Conservation (phyloP, 2,888 invertebrate species). For the Eulithis testata region DNA sequence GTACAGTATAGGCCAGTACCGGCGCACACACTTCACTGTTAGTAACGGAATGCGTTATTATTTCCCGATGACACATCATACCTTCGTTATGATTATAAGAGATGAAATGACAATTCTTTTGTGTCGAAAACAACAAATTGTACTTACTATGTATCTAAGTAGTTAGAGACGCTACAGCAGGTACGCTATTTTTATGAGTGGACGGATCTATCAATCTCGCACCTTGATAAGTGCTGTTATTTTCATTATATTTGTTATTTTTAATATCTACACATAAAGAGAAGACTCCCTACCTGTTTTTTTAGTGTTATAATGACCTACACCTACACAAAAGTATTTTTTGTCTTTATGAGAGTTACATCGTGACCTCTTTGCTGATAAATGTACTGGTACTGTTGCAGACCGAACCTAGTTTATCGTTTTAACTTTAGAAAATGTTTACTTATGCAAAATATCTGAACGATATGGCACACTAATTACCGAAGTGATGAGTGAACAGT, state of each 20-base stretch:
- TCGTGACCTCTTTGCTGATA: no score
- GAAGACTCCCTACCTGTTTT: background rate
- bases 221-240: conserved; percentile 1
- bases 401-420: no score
- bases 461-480: no score
- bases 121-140: conserved; percentile 37
- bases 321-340: no score
- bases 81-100: conserved; percentile 41
- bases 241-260: background rate
- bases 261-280: background rate
- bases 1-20: conserved; percentile 56
- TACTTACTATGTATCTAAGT: conserved; percentile 7
- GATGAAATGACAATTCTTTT: conserved; percentile 45
- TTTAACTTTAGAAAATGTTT: no score
- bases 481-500: no score
- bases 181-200: conserved; percentile 16
- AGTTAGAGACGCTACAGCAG: conserved; percentile 19
- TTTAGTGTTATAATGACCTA: background rate
- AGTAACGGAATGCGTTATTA: conserved; percentile 74
- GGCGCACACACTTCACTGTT: conserved; percentile 65
- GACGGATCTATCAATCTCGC: background rate
- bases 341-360: no score
- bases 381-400: no score
- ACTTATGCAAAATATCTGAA: no score
- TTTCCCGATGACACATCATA: conserved; percentile 63